Base-by-base conservation (phyloP, 2,797 vertebrate species). In the Tokudaia muenninki region DNA sequence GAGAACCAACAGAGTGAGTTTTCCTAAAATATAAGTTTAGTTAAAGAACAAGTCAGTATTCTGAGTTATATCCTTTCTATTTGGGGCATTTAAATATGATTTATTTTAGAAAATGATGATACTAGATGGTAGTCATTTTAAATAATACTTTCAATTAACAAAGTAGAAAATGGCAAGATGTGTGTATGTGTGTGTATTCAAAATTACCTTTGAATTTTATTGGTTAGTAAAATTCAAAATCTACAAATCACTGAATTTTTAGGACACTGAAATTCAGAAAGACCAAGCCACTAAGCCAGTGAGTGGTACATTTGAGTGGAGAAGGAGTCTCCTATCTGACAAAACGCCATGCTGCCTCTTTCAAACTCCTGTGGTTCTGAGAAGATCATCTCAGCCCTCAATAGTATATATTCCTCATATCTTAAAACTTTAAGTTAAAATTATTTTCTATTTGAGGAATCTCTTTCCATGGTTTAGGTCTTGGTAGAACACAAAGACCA, bases 21-120 rank as follows among this genome's bases (percentile, higher is more conserved):
- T 83, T 90, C n/a, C 70, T 83, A 24, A 75, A 93, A 92, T 50
- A 2, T 41, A 90, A 87, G 3, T 89, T 70, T 77, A 80, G 22
- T 44, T 67, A 94, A 82, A 87, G 50, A 96, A 63, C 13, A 83
- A 95, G 37, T 89, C 41, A 34, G 17, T 52, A 94, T 93, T 93
- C 26, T 72, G 47, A 93, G 34, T 87, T 34, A 59, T 5, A 74
- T 31, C 24, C 17, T 96, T 91, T 26, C 12, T 63, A 47, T 74
- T 95, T 92, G 83, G 52, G n/a, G 0, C 50, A 78, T 89, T 91
- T 92, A 94, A 91, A 95, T 84, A 63, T 57, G 57, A 4, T 89
- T 87, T 37, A 55, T 75, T 94, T 75, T 67, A 77, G 47, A 87
- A 90, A 92, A 91, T 91, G 50, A 59, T 81, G 26, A 41, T 50